Evolutionary conservation across 2,888 invertebrate species (phyloP).

Genomic region (Salticus scenicus): DNA sequence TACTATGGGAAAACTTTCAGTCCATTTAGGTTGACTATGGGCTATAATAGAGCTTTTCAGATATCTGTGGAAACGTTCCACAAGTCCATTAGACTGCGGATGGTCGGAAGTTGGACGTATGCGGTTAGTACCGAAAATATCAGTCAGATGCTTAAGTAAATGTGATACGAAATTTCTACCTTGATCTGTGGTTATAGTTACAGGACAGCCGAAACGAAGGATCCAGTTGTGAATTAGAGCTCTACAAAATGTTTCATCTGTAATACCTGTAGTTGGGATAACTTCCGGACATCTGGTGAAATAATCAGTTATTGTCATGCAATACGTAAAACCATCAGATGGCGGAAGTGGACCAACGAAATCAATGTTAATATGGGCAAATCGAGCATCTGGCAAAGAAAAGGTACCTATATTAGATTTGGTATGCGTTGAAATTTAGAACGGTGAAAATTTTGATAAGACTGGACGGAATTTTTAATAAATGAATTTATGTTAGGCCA

Average conservation of each 20-base stretch:
- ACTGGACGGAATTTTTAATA: not conserved
- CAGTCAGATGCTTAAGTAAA: not conserved
- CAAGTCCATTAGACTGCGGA: not conserved
- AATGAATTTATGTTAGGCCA: slow-evolving; percentile 11
- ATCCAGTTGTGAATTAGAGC: not conserved
- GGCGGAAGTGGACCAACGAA: slow-evolving; percentile 3
- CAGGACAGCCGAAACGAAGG: not conserved
- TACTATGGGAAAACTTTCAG: slow-evolving; percentile 12
- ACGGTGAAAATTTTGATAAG: not conserved
- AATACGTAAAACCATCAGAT: slow-evolving; percentile 3
- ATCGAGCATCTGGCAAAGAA: slow-evolving; percentile 8
- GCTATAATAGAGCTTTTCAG: slow-evolving; percentile 27
- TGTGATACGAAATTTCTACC: not conserved
- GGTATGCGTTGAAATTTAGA: slow-evolving; percentile 5
- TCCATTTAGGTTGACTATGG: slow-evolving; percentile 8
- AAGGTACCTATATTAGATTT: slow-evolving; percentile 22
- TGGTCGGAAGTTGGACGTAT: not conserved
- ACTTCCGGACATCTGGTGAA: slow-evolving; percentile 29
- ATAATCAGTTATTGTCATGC: slow-evolving; percentile 8
- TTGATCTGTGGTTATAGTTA: not conserved
- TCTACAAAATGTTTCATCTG: not conserved
- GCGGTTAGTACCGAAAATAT: not conserved
- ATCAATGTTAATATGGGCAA: slow-evolving; percentile 10
- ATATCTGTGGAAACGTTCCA: not conserved
- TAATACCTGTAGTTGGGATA: not conserved